phyloP scores from a whole-genome alignment of 92 coral and sea anemone genomes.

The Zoanthus sansibaricus region DNA sequence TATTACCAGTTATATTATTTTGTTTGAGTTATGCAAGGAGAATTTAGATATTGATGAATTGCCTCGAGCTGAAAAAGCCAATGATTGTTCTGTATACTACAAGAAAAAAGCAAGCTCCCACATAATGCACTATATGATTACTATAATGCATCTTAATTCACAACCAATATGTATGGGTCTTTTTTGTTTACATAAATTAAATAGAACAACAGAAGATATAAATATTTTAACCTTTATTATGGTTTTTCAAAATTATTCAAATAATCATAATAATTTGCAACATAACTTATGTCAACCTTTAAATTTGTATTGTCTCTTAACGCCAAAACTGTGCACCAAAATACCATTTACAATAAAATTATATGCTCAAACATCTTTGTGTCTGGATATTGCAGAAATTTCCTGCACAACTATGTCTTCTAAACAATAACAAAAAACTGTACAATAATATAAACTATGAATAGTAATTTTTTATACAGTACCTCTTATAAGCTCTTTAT shows the following conservation, averaged over 20 bases:
- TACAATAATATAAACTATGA: slow-evolving; percentile 15
- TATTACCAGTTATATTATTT: too few species aligned
- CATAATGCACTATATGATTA: slow-evolving; percentile 8
- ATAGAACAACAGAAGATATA: slow-evolving; percentile 7
- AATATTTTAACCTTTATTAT: slow-evolving; percentile 8
- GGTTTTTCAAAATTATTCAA: slow-evolving; percentile 10
- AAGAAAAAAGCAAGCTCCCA: slow-evolving; percentile 19
- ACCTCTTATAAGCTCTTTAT: slow-evolving; percentile 1
- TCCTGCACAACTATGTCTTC: slow-evolving; percentile 13
- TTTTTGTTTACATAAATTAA: slow-evolving; percentile 6
- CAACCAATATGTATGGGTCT: slow-evolving; percentile 3
- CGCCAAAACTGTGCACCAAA: neutral
- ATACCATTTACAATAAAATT: slow-evolving; percentile 19
- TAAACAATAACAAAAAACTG: slow-evolving; percentile 18
- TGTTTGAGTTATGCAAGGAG: too few species aligned
- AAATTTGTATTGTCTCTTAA: neutral
- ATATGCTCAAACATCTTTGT: slow-evolving; percentile 11
- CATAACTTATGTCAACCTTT: slow-evolving; percentile 1
- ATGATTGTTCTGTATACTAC: slow-evolving; percentile 13
- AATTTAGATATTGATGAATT: too few species aligned
- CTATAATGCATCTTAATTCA: neutral
- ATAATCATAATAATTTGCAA: slow-evolving; percentile 13
- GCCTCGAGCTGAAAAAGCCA: slow-evolving; percentile 8
- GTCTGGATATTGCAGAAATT: slow-evolving; percentile 3
- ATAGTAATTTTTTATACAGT: slow-evolving; percentile 18